A percentile compares a stretch with the other conserved stretches of the same genome.
These are phyloP conservation scores for Litocranius walleri DNA, from an alignment of 2,113 vertebrate species.

Conservation along the genomic window DNA sequence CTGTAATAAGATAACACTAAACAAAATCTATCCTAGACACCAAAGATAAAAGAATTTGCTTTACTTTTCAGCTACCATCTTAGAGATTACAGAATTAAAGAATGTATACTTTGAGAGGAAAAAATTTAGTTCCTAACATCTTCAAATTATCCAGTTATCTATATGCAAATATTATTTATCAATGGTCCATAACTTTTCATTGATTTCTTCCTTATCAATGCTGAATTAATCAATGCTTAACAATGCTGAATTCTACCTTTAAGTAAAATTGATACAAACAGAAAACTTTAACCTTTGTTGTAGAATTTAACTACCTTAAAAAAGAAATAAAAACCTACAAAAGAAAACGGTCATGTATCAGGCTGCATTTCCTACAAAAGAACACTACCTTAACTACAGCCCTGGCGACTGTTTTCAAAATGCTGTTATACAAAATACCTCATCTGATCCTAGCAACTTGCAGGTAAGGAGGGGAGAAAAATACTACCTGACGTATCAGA, in stretches of 20 bases:
- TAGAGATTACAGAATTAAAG: background rate
- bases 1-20: background rate
- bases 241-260: background rate
- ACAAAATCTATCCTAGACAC: background rate
- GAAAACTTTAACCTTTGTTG: background rate
- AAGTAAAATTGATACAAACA: constrained; percentile 22
- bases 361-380: background rate
- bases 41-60: constrained; percentile 24
- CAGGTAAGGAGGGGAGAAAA: background rate
- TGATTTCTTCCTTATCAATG: background rate
- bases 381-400: background rate
- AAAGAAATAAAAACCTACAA: background rate
- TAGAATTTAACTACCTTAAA: background rate
- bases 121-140: background rate
- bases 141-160: constrained; percentile 9
- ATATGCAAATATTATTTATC: background rate
- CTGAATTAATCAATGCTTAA: background rate
- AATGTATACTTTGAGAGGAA: background rate
- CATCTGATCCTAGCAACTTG: background rate
- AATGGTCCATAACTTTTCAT: background rate
- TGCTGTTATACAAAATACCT: background rate
- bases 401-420: background rate
- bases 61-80: background rate
- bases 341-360: background rate
- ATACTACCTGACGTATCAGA: background rate